A percentile compares a stretch with the other conserved stretches of the same genome.
phyloP scores from a whole-genome alignment of 1,140 invertebrate genomes.

The Macrostomum lignano region DNA sequence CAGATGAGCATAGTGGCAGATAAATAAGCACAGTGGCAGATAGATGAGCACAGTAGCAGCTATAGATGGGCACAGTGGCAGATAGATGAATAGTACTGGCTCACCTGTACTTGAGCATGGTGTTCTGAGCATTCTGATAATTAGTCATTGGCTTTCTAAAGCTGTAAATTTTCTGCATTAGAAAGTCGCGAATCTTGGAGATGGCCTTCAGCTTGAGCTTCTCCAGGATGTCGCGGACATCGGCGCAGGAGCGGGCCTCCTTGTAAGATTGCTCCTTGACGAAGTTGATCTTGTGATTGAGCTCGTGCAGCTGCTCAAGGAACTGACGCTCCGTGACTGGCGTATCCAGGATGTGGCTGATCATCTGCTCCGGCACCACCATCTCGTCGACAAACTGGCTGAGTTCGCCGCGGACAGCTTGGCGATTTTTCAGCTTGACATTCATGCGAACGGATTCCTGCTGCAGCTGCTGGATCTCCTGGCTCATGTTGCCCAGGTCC shows the following conservation, averaged over 20 bases:
- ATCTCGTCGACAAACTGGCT: constrained; percentile 95
- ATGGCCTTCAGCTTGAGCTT: constrained; percentile 81
- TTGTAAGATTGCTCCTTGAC: constrained; percentile 79
- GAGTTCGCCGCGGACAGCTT: constrained; percentile 61
- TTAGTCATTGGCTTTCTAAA: constrained; percentile 93
- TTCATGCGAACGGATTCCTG: too few relatives aligned
- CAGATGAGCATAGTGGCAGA: too few relatives aligned
- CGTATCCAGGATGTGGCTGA: constrained; percentile 69
- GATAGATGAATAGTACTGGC: too few relatives aligned
- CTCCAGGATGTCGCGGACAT: constrained; percentile 78
- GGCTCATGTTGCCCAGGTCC: constrained; percentile 78
- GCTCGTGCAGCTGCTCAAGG: constrained; percentile 50
- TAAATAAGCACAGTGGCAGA: too few relatives aligned
- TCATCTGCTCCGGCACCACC: constrained; percentile 68
- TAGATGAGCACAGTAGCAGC: too few relatives aligned
- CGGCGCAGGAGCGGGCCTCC: constrained; percentile 62
- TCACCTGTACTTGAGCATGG: too few relatives aligned
- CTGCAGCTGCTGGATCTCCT: too few relatives aligned
- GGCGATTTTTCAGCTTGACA: constrained; percentile 75
- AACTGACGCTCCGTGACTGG: constrained; percentile 76
- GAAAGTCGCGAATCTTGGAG: constrained; percentile 66
- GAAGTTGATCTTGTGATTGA: constrained; percentile 91
- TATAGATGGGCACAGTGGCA: too few relatives aligned
- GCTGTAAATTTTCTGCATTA: constrained; percentile 77
- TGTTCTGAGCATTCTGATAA: too few relatives aligned